phyloP scores from a whole-genome alignment of 2,888 invertebrate genomes.

The Drosophila paramelanica region DNA sequence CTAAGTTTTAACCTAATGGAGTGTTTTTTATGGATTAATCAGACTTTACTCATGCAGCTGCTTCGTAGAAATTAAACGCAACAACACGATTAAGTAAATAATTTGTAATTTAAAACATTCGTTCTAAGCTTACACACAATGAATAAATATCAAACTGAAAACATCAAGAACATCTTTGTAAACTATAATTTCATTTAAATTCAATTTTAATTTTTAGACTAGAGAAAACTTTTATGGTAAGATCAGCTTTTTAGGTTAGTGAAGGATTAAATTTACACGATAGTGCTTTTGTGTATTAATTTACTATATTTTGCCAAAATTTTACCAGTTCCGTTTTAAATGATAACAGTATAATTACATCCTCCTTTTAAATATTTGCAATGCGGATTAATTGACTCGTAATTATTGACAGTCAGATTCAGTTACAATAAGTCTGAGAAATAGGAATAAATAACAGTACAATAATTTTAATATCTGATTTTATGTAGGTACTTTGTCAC shows the following conservation, averaged over 20 bases:
- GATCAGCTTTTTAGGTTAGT: too few species aligned
- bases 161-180: neutral
- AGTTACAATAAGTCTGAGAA: neutral
- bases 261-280: too few species aligned
- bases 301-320: too few species aligned
- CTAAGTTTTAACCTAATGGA: slow-evolving; percentile 22
- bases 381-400: neutral
- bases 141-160: slow-evolving; percentile 65
- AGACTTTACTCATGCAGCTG: slow-evolving; percentile 18
- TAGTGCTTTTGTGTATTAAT: too few species aligned
- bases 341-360: too few species aligned
- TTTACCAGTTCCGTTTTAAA: too few species aligned
- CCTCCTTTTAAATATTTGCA: neutral
- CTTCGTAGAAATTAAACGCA: slow-evolving; percentile 38
- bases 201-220: too few species aligned
- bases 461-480: too few species aligned
- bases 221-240: too few species aligned
- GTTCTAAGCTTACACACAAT: slow-evolving; percentile 41
- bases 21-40: slow-evolving; percentile 14
- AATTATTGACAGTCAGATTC: neutral
- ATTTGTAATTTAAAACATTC: slow-evolving; percentile 33
- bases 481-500: too few species aligned
- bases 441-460: too few species aligned
- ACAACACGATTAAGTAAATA: slow-evolving; percentile 32
- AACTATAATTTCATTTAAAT: too few species aligned